phyloP scores from a whole-genome alignment of 2,797 vertebrate species.

The Dipus sagitta region DNA sequence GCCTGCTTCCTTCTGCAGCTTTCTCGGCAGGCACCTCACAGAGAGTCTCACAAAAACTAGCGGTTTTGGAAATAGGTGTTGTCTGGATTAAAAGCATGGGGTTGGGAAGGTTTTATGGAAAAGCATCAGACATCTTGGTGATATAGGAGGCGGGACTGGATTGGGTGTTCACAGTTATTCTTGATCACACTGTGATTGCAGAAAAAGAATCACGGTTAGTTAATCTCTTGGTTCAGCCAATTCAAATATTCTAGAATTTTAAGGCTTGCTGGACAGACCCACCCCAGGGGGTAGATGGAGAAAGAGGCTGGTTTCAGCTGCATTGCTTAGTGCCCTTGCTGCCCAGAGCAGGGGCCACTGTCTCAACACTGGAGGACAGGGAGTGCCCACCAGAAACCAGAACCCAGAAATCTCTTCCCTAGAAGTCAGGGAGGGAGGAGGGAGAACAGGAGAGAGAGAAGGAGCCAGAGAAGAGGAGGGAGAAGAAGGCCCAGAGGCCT shows the following conservation, averaged over 20 bases:
- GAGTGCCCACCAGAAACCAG: not conserved
- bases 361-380: not conserved
- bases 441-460: too few species aligned
- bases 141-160: not conserved
- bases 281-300: not conserved
- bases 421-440: not conserved
- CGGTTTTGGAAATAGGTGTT: constrained; percentile 26
- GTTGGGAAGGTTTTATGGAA: not conserved
- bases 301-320: not conserved
- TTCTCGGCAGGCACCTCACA: not conserved
- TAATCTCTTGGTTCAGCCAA: not conserved
- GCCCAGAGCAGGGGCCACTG: not conserved
- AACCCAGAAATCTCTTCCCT: not conserved
- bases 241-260: not conserved
- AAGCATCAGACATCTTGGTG: not conserved
- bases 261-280: not conserved
- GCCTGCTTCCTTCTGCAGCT: not conserved
- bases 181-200: not conserved
- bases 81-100: not conserved
- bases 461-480: too few species aligned
- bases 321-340: fast-evolving
- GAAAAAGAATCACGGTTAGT: not conserved
- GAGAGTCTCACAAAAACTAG: not conserved
- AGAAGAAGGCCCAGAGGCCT: not conserved
- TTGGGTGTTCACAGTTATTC: not conserved